Base-by-base conservation (phyloP, 1,140 invertebrate species). In the Drosophila baimaii region DNA sequence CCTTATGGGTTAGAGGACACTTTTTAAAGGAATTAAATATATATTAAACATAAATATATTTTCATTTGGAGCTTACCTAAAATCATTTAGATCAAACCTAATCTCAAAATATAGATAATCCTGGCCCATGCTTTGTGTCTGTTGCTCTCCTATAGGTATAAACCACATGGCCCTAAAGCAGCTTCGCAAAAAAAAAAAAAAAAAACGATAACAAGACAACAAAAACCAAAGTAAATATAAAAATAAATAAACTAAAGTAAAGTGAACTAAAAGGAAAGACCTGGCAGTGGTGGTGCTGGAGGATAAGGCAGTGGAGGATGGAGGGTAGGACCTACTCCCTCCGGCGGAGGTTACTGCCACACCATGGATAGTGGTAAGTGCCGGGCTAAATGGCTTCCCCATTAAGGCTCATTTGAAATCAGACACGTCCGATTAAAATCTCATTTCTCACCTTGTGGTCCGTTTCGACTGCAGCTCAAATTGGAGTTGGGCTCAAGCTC, bases 391-490 rank as follows among this genome's bases (percentile, higher is more conserved):
- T 90, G 90, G 90, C 73, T 86, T 76, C 77, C 90, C 90, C 90
- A 91, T 91, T 91, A 91, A 91, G 82, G 90, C 90, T 91, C 90
- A 91, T 91, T 91, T 91, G 90, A 91, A 91, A 91, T 91, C 90
- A 91, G 90, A 91, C 90, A 91, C 90, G 90, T 91, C 90, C 90
- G 90, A 91, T 91, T 91, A 91, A 91, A 91, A 91, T 91, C 90
- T 91, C 88, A 91, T 91, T 91, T 91, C 90, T 91, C 90, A 91
- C 90, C 90, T 91, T 81, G 80, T 90, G 90, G 83, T 78, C 56
- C 77, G 78, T 47, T 71, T 65, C 66, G 74, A 71, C 76, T 73
- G 59, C 61, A 77, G 79, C 82, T 89, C 84, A 83, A 84, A 84
- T 81, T 82, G 84, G 83, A 73, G 73, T 71, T 76, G 61, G 58